Base-by-base conservation (phyloP, 2,113 vertebrate genomes). In the Oreochromis niloticus region DNA sequence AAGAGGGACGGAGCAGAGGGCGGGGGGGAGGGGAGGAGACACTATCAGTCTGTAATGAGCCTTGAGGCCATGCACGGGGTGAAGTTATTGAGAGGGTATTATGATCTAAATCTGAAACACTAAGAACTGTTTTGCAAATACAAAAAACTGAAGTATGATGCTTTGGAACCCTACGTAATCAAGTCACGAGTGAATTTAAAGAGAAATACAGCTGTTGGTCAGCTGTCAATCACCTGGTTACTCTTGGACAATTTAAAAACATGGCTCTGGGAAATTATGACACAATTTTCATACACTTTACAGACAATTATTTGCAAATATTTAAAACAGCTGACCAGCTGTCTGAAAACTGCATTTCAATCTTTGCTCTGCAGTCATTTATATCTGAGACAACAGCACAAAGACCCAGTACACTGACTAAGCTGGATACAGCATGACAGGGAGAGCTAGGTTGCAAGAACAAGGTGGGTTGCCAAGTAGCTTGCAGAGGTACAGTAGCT, bases 21-120 rank as follows among this genome's bases (percentile, higher is more conserved):
- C 0, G 83, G 89, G 85, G 88, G 79, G 88, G 75, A 48, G 80
- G 92, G 85, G 61, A 83, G 17, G 27, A 83, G 71, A 88, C 61
- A 80, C 36, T 46, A 82, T 34, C 56, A 80, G 79, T 75, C 82
- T 71, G 12, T 91, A 89, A 92, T 91, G 87, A 93, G 82, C 85
- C 82, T 82, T 41, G 36, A 91, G 90, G 89, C 66, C 19, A 54
- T 7, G 43, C 2, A 19, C 1, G 43, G 81, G 11, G 83, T 19
- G 52, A 30, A 32, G 86, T 81, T 82, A 87, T 83, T 39, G 19
- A 66, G 73, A 6, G 16, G 16, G 30, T 41, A 81, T 81, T 43
- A 81, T 12, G 22, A 57, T 57, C 22, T 19, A 57, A 81, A 57
- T 78, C 46, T 12, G 16, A 78, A 52, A 52, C 10, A 78, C 46